phyloP scores from a whole-genome alignment of 2,888 invertebrate species.

The Ephialtes manifestator region DNA sequence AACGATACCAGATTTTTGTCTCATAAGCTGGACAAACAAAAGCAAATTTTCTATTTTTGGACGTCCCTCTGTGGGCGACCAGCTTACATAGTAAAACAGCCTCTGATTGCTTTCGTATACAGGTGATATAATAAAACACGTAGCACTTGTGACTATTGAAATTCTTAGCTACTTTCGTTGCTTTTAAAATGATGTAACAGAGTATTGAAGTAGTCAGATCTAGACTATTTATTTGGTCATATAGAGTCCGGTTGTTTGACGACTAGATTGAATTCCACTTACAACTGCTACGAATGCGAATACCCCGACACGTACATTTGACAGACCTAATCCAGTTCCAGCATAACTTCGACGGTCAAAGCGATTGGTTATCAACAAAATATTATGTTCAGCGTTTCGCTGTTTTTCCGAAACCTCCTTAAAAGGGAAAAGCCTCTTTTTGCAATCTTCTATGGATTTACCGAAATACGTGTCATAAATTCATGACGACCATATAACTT shows the following conservation, averaged over 20 bases:
- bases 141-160: constrained; percentile 17
- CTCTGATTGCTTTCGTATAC: no score
- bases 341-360: neutral
- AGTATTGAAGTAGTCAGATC: constrained; percentile 9
- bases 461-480: constrained; percentile 14
- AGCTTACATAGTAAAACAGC: no score
- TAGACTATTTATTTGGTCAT: constrained; percentile 29
- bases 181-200: constrained; percentile 29
- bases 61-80: no score
- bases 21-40: no score
- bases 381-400: neutral
- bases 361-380: neutral
- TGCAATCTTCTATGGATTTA: neutral
- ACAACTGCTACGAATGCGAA: neutral
- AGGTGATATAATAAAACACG: constrained; percentile 6
- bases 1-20: no score
- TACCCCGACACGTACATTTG: neutral
- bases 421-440: constrained; percentile 1
- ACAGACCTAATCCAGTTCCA: neutral
- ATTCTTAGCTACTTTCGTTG: constrained; percentile 17
- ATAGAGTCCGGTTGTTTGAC: constrained; percentile 31
- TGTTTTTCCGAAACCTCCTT: neutral
- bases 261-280: constrained; percentile 27
- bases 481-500: constrained; percentile 8
- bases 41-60: no score